Conservation (phyloP, 2,888 invertebrate species). For the Dolichopus griseipennis region DNA sequence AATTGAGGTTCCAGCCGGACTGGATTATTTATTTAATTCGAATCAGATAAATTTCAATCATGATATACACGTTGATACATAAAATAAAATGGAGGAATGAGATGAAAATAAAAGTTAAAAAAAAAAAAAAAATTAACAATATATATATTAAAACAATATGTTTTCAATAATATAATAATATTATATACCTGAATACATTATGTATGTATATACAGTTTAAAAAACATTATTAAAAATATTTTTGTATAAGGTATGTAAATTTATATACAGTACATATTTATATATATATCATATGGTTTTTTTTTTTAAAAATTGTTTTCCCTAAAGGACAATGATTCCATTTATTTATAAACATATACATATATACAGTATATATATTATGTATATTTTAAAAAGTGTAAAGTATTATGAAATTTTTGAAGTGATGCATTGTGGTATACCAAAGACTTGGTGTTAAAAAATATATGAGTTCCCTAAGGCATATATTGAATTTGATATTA, state of each 20-base stretch:
- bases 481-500: too few relatives aligned
- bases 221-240: too few relatives aligned
- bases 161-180: neutral
- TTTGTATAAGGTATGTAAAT: too few relatives aligned
- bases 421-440: neutral
- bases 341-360: neutral
- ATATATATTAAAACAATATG: neutral
- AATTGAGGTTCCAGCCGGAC: constrained; percentile 4
- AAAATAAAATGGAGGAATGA: too few relatives aligned
- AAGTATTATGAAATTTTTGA: neutral
- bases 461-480: neutral
- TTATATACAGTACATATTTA: too few relatives aligned
- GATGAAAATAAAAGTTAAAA: neutral
- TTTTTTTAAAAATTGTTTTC: too few relatives aligned
- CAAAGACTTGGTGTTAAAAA: neutral
- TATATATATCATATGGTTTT: too few relatives aligned
- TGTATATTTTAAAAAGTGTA: neutral
- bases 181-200: too few relatives aligned
- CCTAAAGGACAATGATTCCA: neutral
- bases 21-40: constrained; percentile 1
- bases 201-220: too few relatives aligned
- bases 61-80: too few relatives aligned
- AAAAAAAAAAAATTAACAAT: neutral
- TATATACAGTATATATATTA: neutral
- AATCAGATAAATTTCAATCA: neutral